Evolutionary conservation across 2,888 invertebrate genomes (phyloP), one percentile per base, ranked within the genome.

Genomic region (Taenaris catops): DNA sequence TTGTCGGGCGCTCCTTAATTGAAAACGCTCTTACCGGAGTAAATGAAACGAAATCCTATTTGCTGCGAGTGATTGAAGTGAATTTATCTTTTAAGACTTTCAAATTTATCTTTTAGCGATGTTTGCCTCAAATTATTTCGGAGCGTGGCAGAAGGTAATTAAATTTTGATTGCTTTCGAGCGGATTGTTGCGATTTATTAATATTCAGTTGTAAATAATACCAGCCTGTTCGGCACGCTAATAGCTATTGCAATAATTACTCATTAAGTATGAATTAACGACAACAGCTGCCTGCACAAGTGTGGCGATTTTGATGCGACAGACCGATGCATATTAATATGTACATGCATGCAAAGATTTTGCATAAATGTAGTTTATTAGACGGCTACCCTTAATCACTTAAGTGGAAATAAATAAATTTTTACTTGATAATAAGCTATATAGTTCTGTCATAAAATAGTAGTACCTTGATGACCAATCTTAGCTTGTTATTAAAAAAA

Each of bases 41-140:
- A 81, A 83, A 83, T 80, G 76, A 80, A 80, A 81, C 69, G 75
- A 73, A 83, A 83, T 80, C 79, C 81, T 79, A 81, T 84, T 84
- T 81, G 78, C 80, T 69, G 63, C 71, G 69, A 74, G 67, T 81
- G 84, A 86, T 81, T 83, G 80, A 81, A 75, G 73, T 65, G 68
- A 80, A 79, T 80, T 80, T 81, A 79, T 81, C 80, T 80, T 84
- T 76, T 74, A 71, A 80, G 76, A 81, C 74, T 83, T 76, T 74
- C 67, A 69, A 74, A 78, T 78, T 73, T 76, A 76, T 78, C 75
- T 78, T 75, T 66, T 63, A 55, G 60, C 58, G 58, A 61, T 62
- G 58, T 57, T 63, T 58, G 58, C 51, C 49, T 58, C 52, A 55
- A 62, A 67, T 71, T 65, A 70, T 70, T 64, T 62, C 58, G 55